Base-by-base conservation (phyloP, 2,113 vertebrate species). In the Haemorhous mexicanus region DNA sequence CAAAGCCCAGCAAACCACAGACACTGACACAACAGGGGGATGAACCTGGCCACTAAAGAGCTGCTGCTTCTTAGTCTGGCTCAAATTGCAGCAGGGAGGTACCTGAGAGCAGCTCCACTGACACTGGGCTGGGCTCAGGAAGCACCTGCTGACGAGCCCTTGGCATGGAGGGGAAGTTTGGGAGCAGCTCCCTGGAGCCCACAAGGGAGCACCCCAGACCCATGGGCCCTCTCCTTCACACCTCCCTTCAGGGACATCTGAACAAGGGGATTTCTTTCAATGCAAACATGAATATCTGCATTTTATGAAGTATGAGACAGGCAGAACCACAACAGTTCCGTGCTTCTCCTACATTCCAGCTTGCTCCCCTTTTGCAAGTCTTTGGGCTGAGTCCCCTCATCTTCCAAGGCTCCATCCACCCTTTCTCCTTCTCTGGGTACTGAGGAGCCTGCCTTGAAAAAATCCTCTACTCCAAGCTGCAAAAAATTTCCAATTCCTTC, bases 11-110 rank as follows among this genome's bases (percentile, higher is more conserved):
- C 80, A 84, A 78, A 70, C 20, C 88, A 46, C 35, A 18, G 61
- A 11, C 35, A 10, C 4, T 2, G 49, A 70, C 81, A 72, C 1
- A 0, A 5, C 3, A 5, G 13, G 2, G 70, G 56, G 56, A 50
- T 3, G 28, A 27, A 41, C 47, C 53, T 69, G 62, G 64, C 35
- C 35, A 53, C 37, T 2, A 8, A 89, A 49, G 55, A 32, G 37
- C 39, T 90, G 35, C 64, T 86, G 78, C 41, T 67, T 6, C 8
- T 64, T 28, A 9, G 13, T 69, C 46, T 7, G 9, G 19, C 19
- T 63, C 27, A 16, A 58, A 7, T 0, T 11, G 62, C 15, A 20
- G 33, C 62, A 52, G 41, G 26, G 41, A 88, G 46, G 35, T 3
- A 44, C 12, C 53, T 1, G 30, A 23, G 62, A 28, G 72, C 2